Evolutionary conservation across 2,888 invertebrate genomes (phyloP), one percentile per base, ranked within the genome.

Genomic region (Phasia obesa): DNA sequence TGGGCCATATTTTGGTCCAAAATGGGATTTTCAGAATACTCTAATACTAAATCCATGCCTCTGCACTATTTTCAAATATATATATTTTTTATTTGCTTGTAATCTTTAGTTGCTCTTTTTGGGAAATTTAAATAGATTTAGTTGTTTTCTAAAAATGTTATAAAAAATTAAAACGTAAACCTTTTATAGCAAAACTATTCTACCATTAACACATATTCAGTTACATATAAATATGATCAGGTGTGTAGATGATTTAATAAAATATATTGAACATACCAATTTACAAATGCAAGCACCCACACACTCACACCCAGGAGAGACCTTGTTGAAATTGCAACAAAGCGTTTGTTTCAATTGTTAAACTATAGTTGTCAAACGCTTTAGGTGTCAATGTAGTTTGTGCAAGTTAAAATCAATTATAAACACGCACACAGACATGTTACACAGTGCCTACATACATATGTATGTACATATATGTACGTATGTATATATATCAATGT

Each of bases 371-470:
- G 85, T 85, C 79, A 85, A 85, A 85, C 85, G 84, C 85, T 85
- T 85, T 85, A 84, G 84, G 85, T 85, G 85, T 85, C 85, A 80
- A 81, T 85, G 79, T 71, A 74, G 74, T 84, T 78, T 76, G 84
- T 84, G 79, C 62, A 82, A 76, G 76, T 80, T 79, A 76, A 84
- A 84, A 81, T 78, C 79, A 79, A 85, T 78, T 81, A 84, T 47
- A 84, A 51, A 70, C 53, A 51, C 35, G 42, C 21, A 65, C 21
- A 53, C 27, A 70, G 27, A 80, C 35, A 42, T 19, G 31, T 55
- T 23, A 64, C 9, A 62, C 44, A n/a, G n/a, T n/a, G n/a, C n/a
- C n/a, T n/a, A n/a, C n/a, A 71, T 0, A 53, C 13, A 31, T 11
- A 35, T 6, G 9, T 21, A 42, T 11, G 44, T 3, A 31, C 4